Evolutionary conservation across 1,140 invertebrate genomes (phyloP).

Genomic region (Halyomorpha halys): DNA sequence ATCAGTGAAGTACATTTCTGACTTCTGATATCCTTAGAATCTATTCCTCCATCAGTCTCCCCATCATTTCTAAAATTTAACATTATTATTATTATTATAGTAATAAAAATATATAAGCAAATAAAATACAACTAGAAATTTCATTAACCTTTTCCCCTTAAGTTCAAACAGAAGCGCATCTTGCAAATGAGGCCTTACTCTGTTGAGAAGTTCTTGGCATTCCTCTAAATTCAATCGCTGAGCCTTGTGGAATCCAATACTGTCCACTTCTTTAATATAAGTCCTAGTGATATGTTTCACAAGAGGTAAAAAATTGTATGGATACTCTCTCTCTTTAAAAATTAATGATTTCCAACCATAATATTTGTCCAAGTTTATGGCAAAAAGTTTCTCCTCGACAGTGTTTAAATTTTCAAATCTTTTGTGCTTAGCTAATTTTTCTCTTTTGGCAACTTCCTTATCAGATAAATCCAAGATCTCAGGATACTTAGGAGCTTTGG

Average conservation of each 20-base stretch:
- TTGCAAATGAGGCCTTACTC: slow-evolving; percentile 46
- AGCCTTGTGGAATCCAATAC: slow-evolving; percentile 38
- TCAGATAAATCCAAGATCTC: slow-evolving; percentile 24
- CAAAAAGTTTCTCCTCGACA: slow-evolving; percentile 71
- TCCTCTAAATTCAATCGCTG: slow-evolving; percentile 27
- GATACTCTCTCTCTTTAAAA: slow-evolving; percentile 46
- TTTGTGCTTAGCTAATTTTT: slow-evolving; percentile 21
- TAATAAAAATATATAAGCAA: slow-evolving; percentile 28
- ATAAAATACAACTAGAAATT: slow-evolving; percentile 30
- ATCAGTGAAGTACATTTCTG: slow-evolving; percentile 36
- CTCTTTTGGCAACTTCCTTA: slow-evolving; percentile 18
- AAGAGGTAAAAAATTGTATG: slow-evolving; percentile 55
- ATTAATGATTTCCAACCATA: slow-evolving; percentile 60
- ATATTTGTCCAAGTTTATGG: slow-evolving; percentile 65
- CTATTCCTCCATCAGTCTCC: not conserved
- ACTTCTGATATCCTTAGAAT: not conserved
- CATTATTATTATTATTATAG: slow-evolving; percentile 26
- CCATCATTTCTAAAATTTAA: too few relatives aligned
- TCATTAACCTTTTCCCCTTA: slow-evolving; percentile 42
- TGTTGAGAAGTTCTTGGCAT: slow-evolving; percentile 38
- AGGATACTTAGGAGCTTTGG: slow-evolving; percentile 25
- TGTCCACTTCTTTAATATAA: slow-evolving; percentile 42
- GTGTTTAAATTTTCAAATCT: slow-evolving; percentile 50
- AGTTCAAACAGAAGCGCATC: slow-evolving; percentile 48
- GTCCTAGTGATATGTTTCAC: slow-evolving; percentile 63